phyloP scores from a whole-genome alignment of 1,140 invertebrate genomes.

The Drosophila persimilis region DNA sequence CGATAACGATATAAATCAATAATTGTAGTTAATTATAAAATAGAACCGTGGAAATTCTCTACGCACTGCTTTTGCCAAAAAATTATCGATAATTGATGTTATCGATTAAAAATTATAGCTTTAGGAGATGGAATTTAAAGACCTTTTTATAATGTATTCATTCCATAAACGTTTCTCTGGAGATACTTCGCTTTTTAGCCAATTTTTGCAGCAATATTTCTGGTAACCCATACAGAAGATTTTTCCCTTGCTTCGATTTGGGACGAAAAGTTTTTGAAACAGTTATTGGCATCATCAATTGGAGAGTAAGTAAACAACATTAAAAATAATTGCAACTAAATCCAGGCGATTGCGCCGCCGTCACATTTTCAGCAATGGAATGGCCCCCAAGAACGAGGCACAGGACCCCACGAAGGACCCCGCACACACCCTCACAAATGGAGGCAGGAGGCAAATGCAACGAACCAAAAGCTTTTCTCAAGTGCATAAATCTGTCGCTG shows the following conservation, averaged over 20 bases:
- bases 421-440: conserved; percentile 3
- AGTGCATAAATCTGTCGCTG: conserved; percentile 75
- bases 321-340: conserved; percentile 82
- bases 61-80: too few species aligned
- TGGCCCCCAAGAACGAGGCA: conserved; percentile 38
- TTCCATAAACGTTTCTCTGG: neutral
- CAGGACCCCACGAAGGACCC: conserved; percentile 16
- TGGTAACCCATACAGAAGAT: neutral
- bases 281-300: conserved; percentile 82
- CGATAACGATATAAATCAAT: too few species aligned
- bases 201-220: conserved; percentile 39
- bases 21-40: too few species aligned
- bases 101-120: too few species aligned
- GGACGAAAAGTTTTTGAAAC: conserved; percentile 68
- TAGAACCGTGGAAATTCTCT: too few species aligned
- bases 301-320: conserved; percentile 81
- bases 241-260: conserved; percentile 55
- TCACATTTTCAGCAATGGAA: conserved; percentile 72
- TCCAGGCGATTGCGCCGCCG: conserved; percentile 76
- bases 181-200: conserved; percentile 22
- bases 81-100: too few species aligned
- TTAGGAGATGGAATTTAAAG: too few species aligned
- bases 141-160: too few species aligned
- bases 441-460: conserved; percentile 29
- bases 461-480: conserved; percentile 71